phyloP scores from a whole-genome alignment of 37 sponge, comb jelly and placozoan genomes.

The Aphrocallistes beatrix region DNA sequence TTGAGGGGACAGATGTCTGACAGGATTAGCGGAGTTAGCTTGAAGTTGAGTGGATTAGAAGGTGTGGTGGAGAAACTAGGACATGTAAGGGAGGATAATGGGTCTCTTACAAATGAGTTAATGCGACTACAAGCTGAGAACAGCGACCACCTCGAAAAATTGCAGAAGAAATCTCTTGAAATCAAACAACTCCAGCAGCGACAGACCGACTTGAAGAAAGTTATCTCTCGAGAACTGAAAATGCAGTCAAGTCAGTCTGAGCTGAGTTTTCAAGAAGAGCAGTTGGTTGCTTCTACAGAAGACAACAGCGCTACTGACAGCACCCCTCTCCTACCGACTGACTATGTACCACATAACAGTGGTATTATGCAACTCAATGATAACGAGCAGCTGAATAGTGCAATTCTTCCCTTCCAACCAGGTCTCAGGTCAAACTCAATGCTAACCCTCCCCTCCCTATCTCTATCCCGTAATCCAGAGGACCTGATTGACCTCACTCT shows the following conservation, averaged over 20 bases:
- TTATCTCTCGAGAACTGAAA: slow-evolving; percentile 1
- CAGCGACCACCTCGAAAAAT: neutral
- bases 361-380: neutral
- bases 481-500: neutral
- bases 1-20: neutral
- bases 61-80: neutral
- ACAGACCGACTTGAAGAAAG: slow-evolving; percentile 2
- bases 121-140: neutral
- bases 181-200: neutral
- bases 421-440: neutral
- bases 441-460: neutral
- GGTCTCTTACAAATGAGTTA: neutral
- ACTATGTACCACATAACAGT: neutral
- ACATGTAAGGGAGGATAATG: neutral
- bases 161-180: neutral
- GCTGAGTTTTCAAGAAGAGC: neutral
- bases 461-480: neutral
- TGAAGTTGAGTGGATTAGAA: neutral
- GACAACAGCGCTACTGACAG: neutral
- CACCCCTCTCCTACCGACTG: neutral
- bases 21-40: neutral
- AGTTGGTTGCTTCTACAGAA: neutral
- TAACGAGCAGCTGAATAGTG: neutral
- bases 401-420: neutral
- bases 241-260: slow-evolving; percentile 1